Conservation (phyloP, 2,113 vertebrate genomes). For the Microcebus lehilahytsara region DNA sequence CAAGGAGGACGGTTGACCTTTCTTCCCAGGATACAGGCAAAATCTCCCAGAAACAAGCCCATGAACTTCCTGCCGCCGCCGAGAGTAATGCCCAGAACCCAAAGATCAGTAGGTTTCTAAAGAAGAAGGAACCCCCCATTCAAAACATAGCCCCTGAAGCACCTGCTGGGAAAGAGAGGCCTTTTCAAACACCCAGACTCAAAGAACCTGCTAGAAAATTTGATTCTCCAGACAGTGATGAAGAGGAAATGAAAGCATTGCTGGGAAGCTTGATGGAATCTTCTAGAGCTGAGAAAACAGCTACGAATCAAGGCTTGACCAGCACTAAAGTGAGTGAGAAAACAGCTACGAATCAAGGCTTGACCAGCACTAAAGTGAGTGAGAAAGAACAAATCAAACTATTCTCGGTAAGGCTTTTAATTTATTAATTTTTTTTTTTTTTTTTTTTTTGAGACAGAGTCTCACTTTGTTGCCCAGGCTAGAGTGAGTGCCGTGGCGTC, state of each 20-base stretch:
- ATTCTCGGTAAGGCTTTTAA: not conserved
- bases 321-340: not conserved
- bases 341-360: rapidly evolving
- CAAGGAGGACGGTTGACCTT: rapidly evolving
- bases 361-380: not conserved
- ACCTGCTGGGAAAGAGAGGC: not conserved
- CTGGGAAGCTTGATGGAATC: constrained; percentile 79
- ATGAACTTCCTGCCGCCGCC: not conserved
- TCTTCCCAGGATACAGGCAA: not conserved
- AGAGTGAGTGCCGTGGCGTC: too few relatives aligned
- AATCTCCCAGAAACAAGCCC: not conserved
- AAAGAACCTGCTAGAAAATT: not conserved
- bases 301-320: rapidly evolving
- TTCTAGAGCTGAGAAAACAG: constrained; percentile 14
- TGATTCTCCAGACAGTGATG: constrained; percentile 82
- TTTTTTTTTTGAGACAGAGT: too few relatives aligned
- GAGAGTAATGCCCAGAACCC: constrained; percentile 36
- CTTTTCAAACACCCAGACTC: not conserved
- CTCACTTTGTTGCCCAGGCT: too few relatives aligned
- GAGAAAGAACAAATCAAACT: not conserved
- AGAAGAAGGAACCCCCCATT: not conserved
- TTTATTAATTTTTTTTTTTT: not conserved
- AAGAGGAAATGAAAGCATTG: constrained; percentile 83
- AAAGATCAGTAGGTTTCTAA: constrained; percentile 79
- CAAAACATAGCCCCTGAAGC: rapidly evolving